phyloP scores from a whole-genome alignment of 2,888 invertebrate species.

The Agrotis exclamationis region DNA sequence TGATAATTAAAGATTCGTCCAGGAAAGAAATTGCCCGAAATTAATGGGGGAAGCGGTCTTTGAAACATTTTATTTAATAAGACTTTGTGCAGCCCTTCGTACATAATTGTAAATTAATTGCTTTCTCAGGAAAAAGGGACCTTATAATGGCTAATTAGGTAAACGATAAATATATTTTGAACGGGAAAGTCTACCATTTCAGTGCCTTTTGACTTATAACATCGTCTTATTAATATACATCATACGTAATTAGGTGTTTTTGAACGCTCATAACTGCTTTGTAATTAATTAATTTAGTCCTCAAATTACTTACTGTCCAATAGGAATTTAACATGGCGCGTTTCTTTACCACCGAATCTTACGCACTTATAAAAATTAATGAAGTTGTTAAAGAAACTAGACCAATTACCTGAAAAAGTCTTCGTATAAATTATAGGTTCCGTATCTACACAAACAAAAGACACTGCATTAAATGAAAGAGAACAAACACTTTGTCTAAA shows the following conservation, averaged over 20 bases:
- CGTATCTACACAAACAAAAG: slow-evolving; percentile 27
- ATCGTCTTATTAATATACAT: slow-evolving; percentile 57
- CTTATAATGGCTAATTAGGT: slow-evolving; percentile 83
- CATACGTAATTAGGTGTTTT: slow-evolving; percentile 48
- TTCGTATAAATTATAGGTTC: neutral
- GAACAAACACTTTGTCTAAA: slow-evolving; percentile 29
- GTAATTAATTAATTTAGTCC: slow-evolving; percentile 26
- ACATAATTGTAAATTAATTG: slow-evolving; percentile 89
- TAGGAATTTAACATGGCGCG: neutral
- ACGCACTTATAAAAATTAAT: neutral
- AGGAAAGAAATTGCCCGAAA: slow-evolving; percentile 80
- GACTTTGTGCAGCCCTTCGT: slow-evolving; percentile 84
- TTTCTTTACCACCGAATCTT: neutral
- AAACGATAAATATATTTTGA: slow-evolving; percentile 84
- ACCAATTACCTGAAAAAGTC: neutral
- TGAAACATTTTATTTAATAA: slow-evolving; percentile 88
- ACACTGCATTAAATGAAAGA: slow-evolving; percentile 29
- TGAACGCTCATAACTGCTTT: slow-evolving; percentile 19
- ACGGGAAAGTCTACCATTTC: slow-evolving; percentile 64
- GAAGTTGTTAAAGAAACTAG: neutral
- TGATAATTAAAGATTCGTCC: slow-evolving; percentile 76
- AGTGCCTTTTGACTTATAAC: slow-evolving; percentile 63
- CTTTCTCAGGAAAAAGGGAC: slow-evolving; percentile 81
- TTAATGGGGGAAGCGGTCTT: slow-evolving; percentile 78
- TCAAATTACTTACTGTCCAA: neutral